Conservation (phyloP, 2,888 invertebrate species). For the Tiliacea aurago region DNA sequence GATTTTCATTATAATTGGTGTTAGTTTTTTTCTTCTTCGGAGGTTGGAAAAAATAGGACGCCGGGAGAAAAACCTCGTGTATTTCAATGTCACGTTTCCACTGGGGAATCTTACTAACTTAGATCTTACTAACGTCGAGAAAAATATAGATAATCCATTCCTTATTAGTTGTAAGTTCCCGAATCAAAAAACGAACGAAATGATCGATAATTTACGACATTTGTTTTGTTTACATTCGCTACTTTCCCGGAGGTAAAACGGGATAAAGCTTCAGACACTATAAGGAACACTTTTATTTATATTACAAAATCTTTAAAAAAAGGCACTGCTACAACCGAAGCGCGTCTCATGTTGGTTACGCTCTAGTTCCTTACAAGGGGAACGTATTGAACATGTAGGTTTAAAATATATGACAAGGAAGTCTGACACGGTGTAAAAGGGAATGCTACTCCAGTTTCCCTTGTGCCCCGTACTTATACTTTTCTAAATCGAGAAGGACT, state of each 20-base stretch:
- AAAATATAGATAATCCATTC: no score
- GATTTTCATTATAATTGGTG: background rate
- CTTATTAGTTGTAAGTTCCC: no score
- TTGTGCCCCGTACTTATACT: no score
- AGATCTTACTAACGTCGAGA: no score
- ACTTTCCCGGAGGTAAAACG: no score
- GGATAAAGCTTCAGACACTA: background rate
- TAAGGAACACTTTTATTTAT: slow-evolving; percentile 18
- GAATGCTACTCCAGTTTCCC: background rate
- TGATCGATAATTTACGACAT: no score
- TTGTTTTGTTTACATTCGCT: no score
- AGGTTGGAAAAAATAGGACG: background rate
- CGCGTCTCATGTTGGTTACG: slow-evolving; percentile 29
- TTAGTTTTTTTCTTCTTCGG: background rate
- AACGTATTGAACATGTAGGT: background rate
- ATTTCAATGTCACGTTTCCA: no score
- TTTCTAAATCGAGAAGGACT: background rate
- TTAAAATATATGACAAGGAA: background rate
- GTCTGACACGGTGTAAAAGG: background rate
- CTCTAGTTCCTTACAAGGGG: slow-evolving; percentile 41
- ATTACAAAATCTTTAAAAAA: slow-evolving; percentile 29
- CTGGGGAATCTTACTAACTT: no score
- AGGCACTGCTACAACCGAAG: slow-evolving; percentile 22
- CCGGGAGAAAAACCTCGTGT: background rate
- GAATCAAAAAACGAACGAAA: no score